phyloP scores from a whole-genome alignment of 2,113 vertebrate genomes.

The Eubucco bourcierii region DNA sequence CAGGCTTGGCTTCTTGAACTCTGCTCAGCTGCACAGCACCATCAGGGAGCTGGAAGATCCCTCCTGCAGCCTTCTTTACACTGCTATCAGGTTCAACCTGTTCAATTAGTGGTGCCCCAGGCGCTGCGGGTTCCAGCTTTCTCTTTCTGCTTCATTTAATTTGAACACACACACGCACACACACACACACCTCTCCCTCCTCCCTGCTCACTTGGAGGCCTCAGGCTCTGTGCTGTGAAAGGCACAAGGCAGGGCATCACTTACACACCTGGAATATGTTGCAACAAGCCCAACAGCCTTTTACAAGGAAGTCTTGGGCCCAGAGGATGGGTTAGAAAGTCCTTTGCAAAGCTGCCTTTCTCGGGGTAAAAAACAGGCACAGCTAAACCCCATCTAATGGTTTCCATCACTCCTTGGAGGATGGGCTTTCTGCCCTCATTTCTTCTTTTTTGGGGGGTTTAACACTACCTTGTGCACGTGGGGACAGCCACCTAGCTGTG shows the following conservation, averaged over 20 bases:
- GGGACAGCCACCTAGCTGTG: not conserved
- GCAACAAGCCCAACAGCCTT: slow-evolving; percentile 60
- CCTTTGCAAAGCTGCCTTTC: slow-evolving; percentile 46
- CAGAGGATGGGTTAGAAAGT: slow-evolving; percentile 11
- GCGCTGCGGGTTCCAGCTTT: slow-evolving; percentile 61
- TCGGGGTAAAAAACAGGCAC: not conserved
- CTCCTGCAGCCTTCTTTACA: not conserved
- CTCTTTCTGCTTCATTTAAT: slow-evolving; percentile 75
- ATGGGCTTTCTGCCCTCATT: not conserved
- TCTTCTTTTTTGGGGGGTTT: not conserved
- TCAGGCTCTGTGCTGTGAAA: slow-evolving; percentile 47
- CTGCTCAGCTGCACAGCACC: rapidly evolving
- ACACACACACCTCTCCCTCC: slow-evolving; percentile 16
- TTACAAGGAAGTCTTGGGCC: slow-evolving; percentile 38
- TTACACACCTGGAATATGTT: slow-evolving; percentile 69
- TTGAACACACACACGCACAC: slow-evolving; percentile 17
- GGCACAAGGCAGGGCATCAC: slow-evolving; percentile 69
- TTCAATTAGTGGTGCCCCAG: slow-evolving; percentile 48
- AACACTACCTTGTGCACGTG: not conserved
- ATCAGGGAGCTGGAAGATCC: not conserved
- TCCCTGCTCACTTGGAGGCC: slow-evolving; percentile 34
- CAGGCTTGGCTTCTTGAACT: not conserved
- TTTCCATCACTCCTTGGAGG: not conserved
- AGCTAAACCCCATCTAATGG: not conserved
- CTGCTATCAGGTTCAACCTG: slow-evolving; percentile 71